These are phyloP conservation scores for Spilogale gracilis DNA, from an alignment of 2,113 vertebrate species.

Conservation along the genomic window DNA sequence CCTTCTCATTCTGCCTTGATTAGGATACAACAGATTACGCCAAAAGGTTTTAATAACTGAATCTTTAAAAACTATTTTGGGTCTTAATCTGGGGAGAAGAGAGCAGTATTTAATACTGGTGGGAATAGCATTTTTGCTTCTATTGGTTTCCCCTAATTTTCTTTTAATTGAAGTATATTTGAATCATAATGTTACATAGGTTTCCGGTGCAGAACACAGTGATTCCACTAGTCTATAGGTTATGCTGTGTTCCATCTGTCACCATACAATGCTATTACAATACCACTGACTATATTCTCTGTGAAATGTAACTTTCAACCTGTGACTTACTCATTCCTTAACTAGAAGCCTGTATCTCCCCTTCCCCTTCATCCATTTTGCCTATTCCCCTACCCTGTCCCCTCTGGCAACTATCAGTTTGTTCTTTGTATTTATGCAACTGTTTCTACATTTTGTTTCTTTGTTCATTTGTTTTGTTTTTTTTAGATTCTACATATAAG, in stretches of 20 bases:
- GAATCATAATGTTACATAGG: background rate
- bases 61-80: background rate
- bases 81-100: background rate
- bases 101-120: background rate
- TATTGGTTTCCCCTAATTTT: background rate
- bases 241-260: background rate
- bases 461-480: no score
- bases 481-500: no score
- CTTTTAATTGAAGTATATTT: background rate
- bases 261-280: background rate
- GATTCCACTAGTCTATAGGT: background rate
- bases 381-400: no score
- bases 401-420: no score
- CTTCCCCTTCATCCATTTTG: no score
- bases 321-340: no score
- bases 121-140: background rate
- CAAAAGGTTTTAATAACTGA: background rate
- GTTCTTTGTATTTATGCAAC: no score
- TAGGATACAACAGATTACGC: background rate
- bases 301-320: no score
- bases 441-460: no score
- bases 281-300: no score
- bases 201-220: background rate
- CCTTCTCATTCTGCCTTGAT: slow-evolving; percentile 19
- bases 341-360: no score